Conservation (phyloP, 2,888 invertebrate genomes). For the Heliconius ethilla region DNA sequence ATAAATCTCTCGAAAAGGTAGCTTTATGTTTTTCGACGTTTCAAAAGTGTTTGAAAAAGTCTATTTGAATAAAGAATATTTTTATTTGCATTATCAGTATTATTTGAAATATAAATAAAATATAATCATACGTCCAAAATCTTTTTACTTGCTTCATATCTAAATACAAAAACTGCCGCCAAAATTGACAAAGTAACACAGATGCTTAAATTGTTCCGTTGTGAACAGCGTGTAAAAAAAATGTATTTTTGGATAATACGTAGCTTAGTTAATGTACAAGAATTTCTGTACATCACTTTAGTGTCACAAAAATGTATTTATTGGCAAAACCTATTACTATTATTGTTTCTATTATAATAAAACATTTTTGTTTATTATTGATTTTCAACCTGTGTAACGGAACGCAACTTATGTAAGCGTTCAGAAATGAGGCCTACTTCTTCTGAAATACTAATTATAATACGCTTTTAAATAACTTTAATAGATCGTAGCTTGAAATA, state of each 20-base stretch:
- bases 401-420: slow-evolving; percentile 35
- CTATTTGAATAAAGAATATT: too few species aligned
- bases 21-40: too few species aligned
- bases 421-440: slow-evolving; percentile 22
- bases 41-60: too few species aligned
- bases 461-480: neutral
- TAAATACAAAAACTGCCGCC: neutral
- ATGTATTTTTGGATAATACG: neutral
- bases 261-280: too few species aligned
- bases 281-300: neutral
- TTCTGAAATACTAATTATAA: neutral
- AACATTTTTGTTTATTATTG: slow-evolving; percentile 9
- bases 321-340: neutral
- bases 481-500: neutral
- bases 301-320: neutral
- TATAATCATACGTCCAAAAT: neutral
- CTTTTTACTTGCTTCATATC: neutral
- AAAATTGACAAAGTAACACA: neutral
- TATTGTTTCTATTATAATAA: slow-evolving; percentile 4
- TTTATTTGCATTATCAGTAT: neutral
- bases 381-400: slow-evolving; percentile 35
- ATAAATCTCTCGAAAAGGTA: too few species aligned
- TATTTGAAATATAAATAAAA: neutral
- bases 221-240: neutral
- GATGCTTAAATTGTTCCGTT: neutral